Evolutionary conservation across 2,113 vertebrate species (phyloP).

Genomic region (Dipodomys stephensi): DNA sequence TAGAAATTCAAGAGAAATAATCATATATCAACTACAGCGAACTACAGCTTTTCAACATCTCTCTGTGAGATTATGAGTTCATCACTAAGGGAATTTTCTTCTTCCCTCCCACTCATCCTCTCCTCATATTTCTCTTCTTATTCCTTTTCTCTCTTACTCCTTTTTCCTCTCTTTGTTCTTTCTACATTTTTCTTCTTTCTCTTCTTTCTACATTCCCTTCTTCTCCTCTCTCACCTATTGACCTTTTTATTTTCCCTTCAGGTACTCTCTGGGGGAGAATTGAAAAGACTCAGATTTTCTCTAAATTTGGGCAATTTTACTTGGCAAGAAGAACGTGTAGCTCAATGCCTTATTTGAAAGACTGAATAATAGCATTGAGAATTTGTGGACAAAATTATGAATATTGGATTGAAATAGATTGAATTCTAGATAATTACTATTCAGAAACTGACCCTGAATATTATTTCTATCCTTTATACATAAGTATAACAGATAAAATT

Average conservation of each 20-base stretch:
- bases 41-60: background rate
- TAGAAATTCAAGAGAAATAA: background rate
- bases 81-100: background rate
- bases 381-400: background rate
- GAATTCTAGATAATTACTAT: background rate
- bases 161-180: accelerated
- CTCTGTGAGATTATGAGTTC: background rate
- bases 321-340: background rate
- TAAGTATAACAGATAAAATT: background rate
- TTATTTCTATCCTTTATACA: background rate
- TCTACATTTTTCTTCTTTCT: too few relatives aligned
- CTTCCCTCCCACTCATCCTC: too few relatives aligned
- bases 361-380: background rate
- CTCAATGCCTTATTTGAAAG: background rate
- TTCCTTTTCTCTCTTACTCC: background rate
- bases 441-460: background rate
- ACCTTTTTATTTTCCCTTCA: background rate
- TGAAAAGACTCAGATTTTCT: background rate
- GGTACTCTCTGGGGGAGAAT: too few relatives aligned
- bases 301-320: background rate
- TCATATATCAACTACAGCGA: background rate
- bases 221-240: background rate
- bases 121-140: too few relatives aligned
- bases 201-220: too few relatives aligned
- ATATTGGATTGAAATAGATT: background rate